These are phyloP conservation scores for Creontiades dilutus DNA, from an alignment of 2,888 invertebrate genomes.

Conservation along the genomic window DNA sequence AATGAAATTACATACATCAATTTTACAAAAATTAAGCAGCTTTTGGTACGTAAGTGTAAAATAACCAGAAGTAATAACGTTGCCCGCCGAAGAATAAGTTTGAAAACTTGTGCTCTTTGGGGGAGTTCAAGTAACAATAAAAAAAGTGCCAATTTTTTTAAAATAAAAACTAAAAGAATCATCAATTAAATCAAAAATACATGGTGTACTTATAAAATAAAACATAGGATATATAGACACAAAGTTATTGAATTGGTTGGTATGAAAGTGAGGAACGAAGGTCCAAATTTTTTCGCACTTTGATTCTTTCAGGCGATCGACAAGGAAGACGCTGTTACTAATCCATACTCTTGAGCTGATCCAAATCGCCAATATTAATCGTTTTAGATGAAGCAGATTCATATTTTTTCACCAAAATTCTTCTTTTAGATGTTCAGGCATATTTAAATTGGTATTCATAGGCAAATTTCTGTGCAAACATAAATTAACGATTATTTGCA, in stretches of 20 bases:
- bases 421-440: neutral
- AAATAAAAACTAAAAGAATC: no score
- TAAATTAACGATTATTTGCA: neutral
- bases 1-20: no score
- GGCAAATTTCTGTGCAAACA: neutral
- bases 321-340: neutral
- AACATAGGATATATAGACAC: no score
- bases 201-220: no score
- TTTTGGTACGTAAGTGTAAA: no score
- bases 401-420: neutral
- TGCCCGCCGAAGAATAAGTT: no score
- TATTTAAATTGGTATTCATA: slow-evolving; percentile 13
- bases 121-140: no score
- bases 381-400: neutral
- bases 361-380: neutral
- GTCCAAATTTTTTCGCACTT: neutral
- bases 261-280: neutral
- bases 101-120: no score
- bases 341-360: neutral
- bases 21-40: no score
- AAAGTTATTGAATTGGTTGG: neutral
- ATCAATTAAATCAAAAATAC: no score
- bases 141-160: no score
- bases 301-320: neutral
- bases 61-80: no score